Conservation (phyloP, 2,888 invertebrate genomes). For the Campopleginae sp. region DNA sequence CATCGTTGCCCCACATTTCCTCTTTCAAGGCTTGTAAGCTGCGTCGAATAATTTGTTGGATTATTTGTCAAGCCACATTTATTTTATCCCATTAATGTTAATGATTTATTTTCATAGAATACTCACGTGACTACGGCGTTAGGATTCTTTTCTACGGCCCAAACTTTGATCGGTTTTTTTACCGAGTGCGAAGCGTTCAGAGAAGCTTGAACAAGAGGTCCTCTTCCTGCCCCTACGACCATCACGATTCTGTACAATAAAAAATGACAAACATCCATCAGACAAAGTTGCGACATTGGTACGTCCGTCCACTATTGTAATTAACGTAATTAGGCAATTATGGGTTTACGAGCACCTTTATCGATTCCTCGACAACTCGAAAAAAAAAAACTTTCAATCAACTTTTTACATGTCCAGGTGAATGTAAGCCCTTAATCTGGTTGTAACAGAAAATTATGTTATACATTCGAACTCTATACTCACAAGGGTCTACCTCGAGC, state of each 20-base stretch:
- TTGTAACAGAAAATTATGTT: neutral
- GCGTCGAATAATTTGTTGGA: slow-evolving; percentile 26
- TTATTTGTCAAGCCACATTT: neutral
- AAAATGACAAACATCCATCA: neutral
- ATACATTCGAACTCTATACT: slow-evolving; percentile 11
- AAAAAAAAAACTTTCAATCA: no score
- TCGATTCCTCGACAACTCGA: no score
- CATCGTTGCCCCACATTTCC: slow-evolving; percentile 91
- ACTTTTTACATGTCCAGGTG: no score
- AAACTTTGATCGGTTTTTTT: slow-evolving; percentile 91
- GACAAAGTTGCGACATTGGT: neutral
- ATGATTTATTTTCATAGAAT: neutral
- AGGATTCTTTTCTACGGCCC: slow-evolving; percentile 99
- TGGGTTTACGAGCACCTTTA: no score
- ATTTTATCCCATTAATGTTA: no score
- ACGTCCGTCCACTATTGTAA: neutral
- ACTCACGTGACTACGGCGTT: slow-evolving; percentile 93
- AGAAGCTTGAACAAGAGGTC: slow-evolving; percentile 96
- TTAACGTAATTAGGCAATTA: neutral
- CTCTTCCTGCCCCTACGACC: slow-evolving; percentile 97
- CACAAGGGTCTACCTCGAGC: slow-evolving; percentile 72
- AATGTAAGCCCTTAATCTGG: no score
- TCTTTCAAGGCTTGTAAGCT: slow-evolving; percentile 89
- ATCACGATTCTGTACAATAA: slow-evolving; percentile 87
- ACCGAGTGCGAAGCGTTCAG: slow-evolving; percentile 91